phyloP scores from a whole-genome alignment of 2,888 invertebrate genomes.

The Amphipoea lucens region DNA sequence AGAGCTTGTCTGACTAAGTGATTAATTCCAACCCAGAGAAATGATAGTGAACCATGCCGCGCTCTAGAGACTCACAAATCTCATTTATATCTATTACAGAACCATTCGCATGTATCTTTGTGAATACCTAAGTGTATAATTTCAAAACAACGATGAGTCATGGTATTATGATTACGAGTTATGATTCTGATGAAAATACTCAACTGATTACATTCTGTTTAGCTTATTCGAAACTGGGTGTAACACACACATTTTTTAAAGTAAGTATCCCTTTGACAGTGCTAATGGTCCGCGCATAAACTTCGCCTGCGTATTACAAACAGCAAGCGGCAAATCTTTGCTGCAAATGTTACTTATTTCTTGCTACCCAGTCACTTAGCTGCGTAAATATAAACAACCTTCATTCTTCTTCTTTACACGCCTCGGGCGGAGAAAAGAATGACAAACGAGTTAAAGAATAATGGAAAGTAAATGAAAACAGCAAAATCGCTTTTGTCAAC shows the following conservation, averaged over 20 bases:
- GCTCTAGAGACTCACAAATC: conserved; percentile 66
- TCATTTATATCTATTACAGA: conserved; percentile 73
- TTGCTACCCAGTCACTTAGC: conserved; percentile 83
- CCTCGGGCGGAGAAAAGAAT: conserved; percentile 84
- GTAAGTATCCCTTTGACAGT: conserved; percentile 56
- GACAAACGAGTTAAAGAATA: conserved; percentile 89
- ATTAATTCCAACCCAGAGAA: conserved; percentile 82
- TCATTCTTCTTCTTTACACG: conserved; percentile 86
- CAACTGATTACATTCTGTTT: conserved; percentile 45
- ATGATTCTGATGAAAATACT: conserved; percentile 22
- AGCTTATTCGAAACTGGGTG: conserved; percentile 32
- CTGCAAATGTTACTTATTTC: conserved; percentile 81
- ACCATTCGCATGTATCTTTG: conserved; percentile 51
- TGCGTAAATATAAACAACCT: conserved; percentile 86
- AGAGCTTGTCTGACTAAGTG: conserved; percentile 86
- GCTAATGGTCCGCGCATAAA: conserved; percentile 65
- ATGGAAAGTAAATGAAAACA: conserved; percentile 89
- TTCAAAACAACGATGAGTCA: conserved; percentile 42
- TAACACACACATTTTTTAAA: conserved; percentile 53
- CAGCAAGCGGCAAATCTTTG: conserved; percentile 75
- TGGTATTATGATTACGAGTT: conserved; percentile 26
- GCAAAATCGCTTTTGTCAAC: conserved; percentile 87
- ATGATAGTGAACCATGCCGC: conserved; percentile 76
- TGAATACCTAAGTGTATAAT: conserved; percentile 46
- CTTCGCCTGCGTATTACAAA: conserved; percentile 66